Conservation (phyloP, 2,113 vertebrate genomes). For the Otolemur garnettii region DNA sequence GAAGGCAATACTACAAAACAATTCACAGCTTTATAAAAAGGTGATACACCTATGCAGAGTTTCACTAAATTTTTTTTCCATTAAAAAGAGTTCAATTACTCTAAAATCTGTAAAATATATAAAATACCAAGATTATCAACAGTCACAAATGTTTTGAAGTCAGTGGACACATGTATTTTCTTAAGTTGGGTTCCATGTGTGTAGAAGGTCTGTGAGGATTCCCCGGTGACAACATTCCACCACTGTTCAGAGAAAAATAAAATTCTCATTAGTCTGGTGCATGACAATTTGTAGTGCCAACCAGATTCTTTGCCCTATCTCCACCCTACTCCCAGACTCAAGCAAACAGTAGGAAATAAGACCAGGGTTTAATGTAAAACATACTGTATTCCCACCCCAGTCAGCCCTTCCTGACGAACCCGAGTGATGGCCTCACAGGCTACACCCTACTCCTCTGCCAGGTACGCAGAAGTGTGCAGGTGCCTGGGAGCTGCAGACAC, state of each 20-base stretch:
- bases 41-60: conserved; percentile 24
- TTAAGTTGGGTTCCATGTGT: conserved; percentile 94
- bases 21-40: conserved; percentile 86
- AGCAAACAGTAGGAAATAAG: not conserved
- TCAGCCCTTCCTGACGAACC: not conserved
- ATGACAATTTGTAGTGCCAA: not conserved
- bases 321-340: not conserved
- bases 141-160: conserved; percentile 95
- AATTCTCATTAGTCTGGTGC: conserved; percentile 27
- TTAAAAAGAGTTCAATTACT: conserved; percentile 71
- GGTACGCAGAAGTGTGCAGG: not conserved
- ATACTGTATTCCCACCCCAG: not conserved
- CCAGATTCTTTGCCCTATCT: not conserved
- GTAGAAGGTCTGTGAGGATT: conserved; percentile 96
- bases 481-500: not conserved
- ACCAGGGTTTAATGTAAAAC: not conserved
- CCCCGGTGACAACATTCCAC: conserved; percentile 95
- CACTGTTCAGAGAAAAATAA: conserved; percentile 89
- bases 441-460: not conserved
- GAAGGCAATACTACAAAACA: conserved; percentile 70
- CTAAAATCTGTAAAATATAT: conserved; percentile 93
- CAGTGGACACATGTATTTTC: conserved; percentile 92
- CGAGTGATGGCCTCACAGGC: not conserved
- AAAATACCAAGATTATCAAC: conserved; percentile 97
- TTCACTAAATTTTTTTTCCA: conserved; percentile 65